Conservation (phyloP, 1,140 invertebrate genomes). For the Brachionus sp. region DNA sequence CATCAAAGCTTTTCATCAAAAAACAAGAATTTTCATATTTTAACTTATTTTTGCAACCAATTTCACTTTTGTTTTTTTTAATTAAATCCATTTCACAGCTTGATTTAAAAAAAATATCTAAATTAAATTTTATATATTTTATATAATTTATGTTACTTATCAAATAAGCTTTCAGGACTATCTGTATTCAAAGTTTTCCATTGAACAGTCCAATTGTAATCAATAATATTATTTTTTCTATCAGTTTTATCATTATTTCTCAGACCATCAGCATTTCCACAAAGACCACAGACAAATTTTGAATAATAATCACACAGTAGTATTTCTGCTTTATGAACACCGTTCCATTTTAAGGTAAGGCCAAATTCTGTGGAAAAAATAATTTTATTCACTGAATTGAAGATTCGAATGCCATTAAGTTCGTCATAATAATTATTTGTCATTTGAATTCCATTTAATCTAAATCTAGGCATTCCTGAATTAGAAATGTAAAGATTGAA, state of each 20-base stretch:
- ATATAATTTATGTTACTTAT: background rate
- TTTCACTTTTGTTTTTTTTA: background rate
- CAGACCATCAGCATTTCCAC: slow-evolving; percentile 31
- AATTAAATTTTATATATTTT: background rate
- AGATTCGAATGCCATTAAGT: background rate
- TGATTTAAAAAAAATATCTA: background rate
- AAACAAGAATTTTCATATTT: background rate
- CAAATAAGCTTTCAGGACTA: background rate
- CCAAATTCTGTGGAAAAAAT: slow-evolving; percentile 16
- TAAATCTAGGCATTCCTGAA: background rate
- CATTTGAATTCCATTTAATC: background rate
- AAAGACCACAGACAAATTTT: slow-evolving; percentile 18
- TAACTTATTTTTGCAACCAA: background rate
- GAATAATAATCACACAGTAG: background rate
- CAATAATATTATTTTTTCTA: background rate
- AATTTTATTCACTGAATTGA: background rate
- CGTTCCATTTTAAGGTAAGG: slow-evolving; percentile 25
- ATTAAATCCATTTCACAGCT: background rate
- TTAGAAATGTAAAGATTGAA: background rate
- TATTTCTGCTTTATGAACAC: background rate
- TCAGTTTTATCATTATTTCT: background rate
- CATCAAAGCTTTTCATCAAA: background rate
- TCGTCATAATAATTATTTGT: background rate
- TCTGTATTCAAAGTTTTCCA: background rate
- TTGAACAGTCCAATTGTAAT: background rate